phyloP scores from a whole-genome alignment of 2,888 invertebrate genomes.

The Pseudolycoriella hygida region DNA sequence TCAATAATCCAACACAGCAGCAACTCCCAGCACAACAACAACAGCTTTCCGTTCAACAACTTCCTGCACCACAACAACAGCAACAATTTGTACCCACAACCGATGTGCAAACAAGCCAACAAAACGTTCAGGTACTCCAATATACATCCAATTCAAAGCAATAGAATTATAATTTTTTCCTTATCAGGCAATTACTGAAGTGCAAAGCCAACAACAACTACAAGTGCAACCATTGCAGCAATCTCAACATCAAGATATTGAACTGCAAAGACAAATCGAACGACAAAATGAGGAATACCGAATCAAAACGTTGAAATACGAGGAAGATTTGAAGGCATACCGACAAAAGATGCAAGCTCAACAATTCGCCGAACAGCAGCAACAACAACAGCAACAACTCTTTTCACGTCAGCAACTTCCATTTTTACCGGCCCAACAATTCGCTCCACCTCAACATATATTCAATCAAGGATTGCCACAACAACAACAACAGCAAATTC shows the following conservation, averaged over 20 bases:
- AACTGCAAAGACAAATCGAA: conserved; percentile 10
- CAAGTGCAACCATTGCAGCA: conserved; percentile 11
- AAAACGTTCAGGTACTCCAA: too few species aligned
- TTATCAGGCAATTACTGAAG: background rate
- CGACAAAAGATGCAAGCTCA: conserved; percentile 17
- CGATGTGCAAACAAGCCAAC: too few species aligned
- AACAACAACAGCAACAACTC: conserved; percentile 6
- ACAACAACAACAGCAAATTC: conserved; percentile 10
- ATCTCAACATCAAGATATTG: conserved; percentile 13
- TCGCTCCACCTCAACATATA: conserved; percentile 12
- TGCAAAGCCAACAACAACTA: conserved; percentile 12
- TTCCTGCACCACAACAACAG: background rate
- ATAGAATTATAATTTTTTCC: too few species aligned
- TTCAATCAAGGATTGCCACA: background rate
- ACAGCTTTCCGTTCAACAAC: too few species aligned
- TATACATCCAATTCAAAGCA: too few species aligned
- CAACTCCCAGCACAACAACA: background rate
- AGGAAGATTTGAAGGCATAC: too few species aligned
- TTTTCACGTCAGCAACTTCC: conserved; percentile 10
- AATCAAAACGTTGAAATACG: too few species aligned
- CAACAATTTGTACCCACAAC: too few species aligned
- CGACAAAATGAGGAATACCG: background rate
- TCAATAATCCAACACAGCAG: conserved; percentile 8
- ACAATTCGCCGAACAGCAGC: conserved; percentile 11
- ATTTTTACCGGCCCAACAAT: conserved; percentile 15